Percentiles rank a stretch among this genome's conserved stretches.
phyloP scores from a whole-genome alignment of 2,797 vertebrate genomes.

The Mormyrus hasselquistii region DNA sequence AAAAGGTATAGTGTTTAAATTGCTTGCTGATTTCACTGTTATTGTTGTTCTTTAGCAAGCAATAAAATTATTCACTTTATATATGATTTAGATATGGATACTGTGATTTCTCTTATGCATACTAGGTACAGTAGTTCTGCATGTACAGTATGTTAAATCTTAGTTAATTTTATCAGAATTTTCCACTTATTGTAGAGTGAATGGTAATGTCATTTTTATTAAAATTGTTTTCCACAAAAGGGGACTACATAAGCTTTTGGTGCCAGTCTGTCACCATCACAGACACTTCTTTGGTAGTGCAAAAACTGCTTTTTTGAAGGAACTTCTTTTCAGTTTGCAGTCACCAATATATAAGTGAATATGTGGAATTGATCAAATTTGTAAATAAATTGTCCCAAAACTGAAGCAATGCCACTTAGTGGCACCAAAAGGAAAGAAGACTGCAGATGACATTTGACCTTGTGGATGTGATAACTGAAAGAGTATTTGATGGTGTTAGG shows the following conservation, averaged over 20 bases:
- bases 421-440: neutral
- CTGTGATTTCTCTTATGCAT: neutral
- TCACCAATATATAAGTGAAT: neutral
- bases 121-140: neutral
- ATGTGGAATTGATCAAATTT: neutral
- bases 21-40: neutral
- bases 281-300: neutral
- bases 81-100: neutral
- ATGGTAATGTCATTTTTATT: neutral
- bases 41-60: neutral
- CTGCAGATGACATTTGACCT: neutral
- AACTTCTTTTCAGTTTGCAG: neutral
- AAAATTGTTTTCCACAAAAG: neutral
- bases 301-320: neutral
- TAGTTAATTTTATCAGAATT: neutral
- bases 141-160: neutral
- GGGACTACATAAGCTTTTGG: neutral
- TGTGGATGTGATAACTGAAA: neutral
- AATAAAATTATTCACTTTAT: neutral
- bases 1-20: neutral
- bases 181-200: neutral
- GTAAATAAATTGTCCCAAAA: neutral
- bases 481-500: neutral
- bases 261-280: neutral
- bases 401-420: neutral